Evolutionary conservation across 2,113 vertebrate genomes (phyloP), one percentile per base, ranked within the genome.

Genomic region (Tupaia tana): DNA sequence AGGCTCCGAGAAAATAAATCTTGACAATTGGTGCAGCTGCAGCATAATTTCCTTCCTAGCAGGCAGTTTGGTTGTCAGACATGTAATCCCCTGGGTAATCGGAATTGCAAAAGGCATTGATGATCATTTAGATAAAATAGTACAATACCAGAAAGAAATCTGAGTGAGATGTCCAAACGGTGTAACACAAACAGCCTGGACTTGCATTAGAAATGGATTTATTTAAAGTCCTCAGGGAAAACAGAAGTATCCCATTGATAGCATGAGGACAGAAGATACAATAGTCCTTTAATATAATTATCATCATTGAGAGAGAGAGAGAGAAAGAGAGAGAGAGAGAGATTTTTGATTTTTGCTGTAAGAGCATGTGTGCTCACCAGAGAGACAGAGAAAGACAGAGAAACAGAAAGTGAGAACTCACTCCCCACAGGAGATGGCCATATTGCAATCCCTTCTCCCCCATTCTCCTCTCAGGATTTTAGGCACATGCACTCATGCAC

Each of bases 41-140:
- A 52, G 86, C 31, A 14, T 75, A 54, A 91, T 79, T 83, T 92
- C 54, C 22, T 92, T 66, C 11, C 31, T 70, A 22, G 87, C 81
- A 82, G 25, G 43, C 24, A 27, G 12, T 81, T 85, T 86, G 1
- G 5, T 86, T 95, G 77, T 86, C 74, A 93, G 63, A 84, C 9
- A 70, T 86, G 13, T 56, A 70, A 70, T 59, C 59, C 63, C 58
- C 29, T 56, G 83, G 64, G n/a, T 87, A 90, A 95, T 92, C 70
- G 89, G 82, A 74, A 73, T 52, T 90, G 81, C 90, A 88, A 95
- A 96, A 93, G 25, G 27, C 31, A 58, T 9, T 75, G 69, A 83
- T 71, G 19, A 93, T 86, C 16, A 75, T 86, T 96, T 91, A 96
- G 83, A 82, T 89, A 91, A 86, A 91, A 87, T 29, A 89, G 27